Conservation (phyloP, 2,888 invertebrate genomes). For the Lacanobia wlatinum region DNA sequence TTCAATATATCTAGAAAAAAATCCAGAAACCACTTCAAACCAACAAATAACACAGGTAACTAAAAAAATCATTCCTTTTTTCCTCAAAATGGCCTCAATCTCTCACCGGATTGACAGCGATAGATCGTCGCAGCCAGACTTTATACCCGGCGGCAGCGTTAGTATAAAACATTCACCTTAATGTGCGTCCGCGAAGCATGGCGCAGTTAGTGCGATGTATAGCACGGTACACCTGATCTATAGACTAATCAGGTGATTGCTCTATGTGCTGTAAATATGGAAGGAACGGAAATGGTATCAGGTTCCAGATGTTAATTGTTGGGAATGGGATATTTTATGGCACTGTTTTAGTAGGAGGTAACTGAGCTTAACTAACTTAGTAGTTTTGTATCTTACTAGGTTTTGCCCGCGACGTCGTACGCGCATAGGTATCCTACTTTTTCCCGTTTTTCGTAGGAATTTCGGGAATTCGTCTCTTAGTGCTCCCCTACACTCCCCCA, state of each 20-base stretch:
- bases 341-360: not conserved
- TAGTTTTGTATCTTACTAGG: no score
- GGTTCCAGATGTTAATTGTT: conserved; percentile 34
- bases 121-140: conserved; percentile 62
- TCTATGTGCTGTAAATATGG: conserved; percentile 31
- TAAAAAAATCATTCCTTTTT: conserved; percentile 25
- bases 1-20: no score
- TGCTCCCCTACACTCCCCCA: no score
- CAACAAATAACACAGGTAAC: conserved; percentile 14
- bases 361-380: no score
- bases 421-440: no score
- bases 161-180: conserved; percentile 85
- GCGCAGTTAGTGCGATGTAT: conserved; percentile 84
- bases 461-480: no score
- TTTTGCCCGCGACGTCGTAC: no score
- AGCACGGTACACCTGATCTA: conserved; percentile 80
- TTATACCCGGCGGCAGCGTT: conserved; percentile 67
- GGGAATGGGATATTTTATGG: not conserved
- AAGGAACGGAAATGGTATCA: conserved; percentile 10
- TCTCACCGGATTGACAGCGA: conserved; percentile 64
- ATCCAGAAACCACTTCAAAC: not conserved
- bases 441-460: no score
- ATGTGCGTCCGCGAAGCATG: conserved; percentile 77
- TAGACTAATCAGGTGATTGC: conserved; percentile 85
- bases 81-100: conserved; percentile 51